phyloP scores from a whole-genome alignment of 92 coral and sea anemone genomes.

The Parazoanthus darwini region DNA sequence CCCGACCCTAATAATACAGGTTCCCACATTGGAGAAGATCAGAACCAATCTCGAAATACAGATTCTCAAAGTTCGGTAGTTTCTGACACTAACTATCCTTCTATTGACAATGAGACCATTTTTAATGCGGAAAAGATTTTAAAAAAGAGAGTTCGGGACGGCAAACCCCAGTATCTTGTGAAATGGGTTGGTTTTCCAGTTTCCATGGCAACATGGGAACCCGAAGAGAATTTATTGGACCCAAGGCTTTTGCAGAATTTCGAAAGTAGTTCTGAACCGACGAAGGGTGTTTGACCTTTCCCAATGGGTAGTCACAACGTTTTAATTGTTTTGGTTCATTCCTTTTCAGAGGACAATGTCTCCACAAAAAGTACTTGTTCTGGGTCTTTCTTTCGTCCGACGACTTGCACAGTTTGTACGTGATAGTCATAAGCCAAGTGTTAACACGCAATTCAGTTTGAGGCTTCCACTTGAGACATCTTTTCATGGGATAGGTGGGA shows the following conservation, averaged over 20 bases:
- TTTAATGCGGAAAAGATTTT: slow-evolving; percentile 18
- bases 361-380: neutral
- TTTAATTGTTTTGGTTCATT: neutral
- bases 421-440: neutral
- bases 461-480: neutral
- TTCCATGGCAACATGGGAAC: slow-evolving; percentile 34
- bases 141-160: neutral
- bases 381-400: slow-evolving; percentile 30
- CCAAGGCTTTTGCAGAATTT: neutral
- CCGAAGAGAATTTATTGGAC: slow-evolving; percentile 23
- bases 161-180: neutral
- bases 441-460: neutral
- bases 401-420: slow-evolving; percentile 3
- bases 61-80: neutral
- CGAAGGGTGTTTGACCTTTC: too few species aligned
- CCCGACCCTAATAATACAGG: neutral
- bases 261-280: neutral
- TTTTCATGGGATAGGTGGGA: slow-evolving; percentile 21
- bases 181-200: slow-evolving; percentile 34
- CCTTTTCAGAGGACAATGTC: neutral
- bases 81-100: neutral
- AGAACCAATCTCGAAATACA: neutral
- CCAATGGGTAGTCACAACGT: too few species aligned
- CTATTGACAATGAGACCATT: slow-evolving; percentile 1
- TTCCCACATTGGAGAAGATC: neutral